Conservation (phyloP, 2,888 invertebrate species). For the Epicampocera succincta region DNA sequence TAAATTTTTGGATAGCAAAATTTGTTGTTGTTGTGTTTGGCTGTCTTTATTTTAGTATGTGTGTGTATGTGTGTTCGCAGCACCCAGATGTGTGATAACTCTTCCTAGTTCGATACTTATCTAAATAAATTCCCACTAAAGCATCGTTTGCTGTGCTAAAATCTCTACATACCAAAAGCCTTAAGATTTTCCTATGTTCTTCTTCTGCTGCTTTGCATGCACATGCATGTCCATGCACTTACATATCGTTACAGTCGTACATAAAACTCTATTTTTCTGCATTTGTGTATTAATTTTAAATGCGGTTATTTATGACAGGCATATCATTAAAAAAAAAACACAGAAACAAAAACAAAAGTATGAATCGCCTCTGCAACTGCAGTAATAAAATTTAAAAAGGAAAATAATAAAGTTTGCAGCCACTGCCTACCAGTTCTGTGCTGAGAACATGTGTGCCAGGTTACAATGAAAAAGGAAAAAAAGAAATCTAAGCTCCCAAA, state of each 20-base stretch:
- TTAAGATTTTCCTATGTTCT: too few relatives aligned
- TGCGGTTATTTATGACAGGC: slow-evolving; percentile 72
- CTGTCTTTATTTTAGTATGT: too few relatives aligned
- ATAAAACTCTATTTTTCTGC: not conserved
- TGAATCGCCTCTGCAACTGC: slow-evolving; percentile 61
- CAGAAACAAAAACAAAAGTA: slow-evolving; percentile 48
- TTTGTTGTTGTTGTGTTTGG: too few relatives aligned
- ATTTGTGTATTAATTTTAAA: slow-evolving; percentile 56
- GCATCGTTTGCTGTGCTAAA: too few relatives aligned
- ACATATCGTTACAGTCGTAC: not conserved
- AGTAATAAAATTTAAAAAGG: not conserved
- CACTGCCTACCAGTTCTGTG: slow-evolving; percentile 13
- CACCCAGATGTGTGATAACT: too few relatives aligned
- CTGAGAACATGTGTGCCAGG: slow-evolving; percentile 19
- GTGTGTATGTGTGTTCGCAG: too few relatives aligned
- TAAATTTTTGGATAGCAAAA: too few relatives aligned
- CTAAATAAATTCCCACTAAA: too few relatives aligned
- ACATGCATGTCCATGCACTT: too few relatives aligned
- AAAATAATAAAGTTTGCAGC: slow-evolving; percentile 13
- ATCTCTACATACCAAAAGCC: too few relatives aligned
- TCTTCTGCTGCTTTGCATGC: too few relatives aligned
- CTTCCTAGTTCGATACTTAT: too few relatives aligned
- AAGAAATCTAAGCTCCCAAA: not conserved
- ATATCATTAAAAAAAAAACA: slow-evolving; percentile 65
- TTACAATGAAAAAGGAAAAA: not conserved